phyloP scores from a whole-genome alignment of 2,113 vertebrate genomes.

The Anguilla rostrata region DNA sequence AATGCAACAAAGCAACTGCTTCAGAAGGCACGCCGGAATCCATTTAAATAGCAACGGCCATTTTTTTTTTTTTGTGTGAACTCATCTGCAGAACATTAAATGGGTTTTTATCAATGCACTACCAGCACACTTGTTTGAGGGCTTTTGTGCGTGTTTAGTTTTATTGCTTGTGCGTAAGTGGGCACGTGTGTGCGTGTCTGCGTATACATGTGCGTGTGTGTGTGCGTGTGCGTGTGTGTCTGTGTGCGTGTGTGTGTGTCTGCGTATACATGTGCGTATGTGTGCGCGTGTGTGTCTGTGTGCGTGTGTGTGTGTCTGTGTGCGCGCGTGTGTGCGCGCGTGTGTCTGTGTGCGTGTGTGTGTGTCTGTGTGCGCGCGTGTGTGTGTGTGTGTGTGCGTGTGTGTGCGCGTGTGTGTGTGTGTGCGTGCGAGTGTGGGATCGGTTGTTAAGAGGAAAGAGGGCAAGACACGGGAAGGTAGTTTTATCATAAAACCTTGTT shows the following conservation, averaged over 20 bases:
- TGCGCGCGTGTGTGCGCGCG: no score
- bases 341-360: background rate
- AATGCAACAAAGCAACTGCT: background rate
- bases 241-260: no score
- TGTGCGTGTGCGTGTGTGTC: background rate
- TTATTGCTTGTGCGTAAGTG: no score
- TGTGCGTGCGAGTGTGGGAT: no score
- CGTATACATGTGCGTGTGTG: background rate
- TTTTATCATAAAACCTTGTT: background rate
- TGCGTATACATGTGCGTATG: no score
- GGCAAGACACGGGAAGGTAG: background rate
- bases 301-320: no score
- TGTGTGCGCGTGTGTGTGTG: background rate
- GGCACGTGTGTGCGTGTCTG: no score
- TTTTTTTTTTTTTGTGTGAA: background rate
- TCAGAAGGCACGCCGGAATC: background rate
- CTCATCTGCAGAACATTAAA: background rate
- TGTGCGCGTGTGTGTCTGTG: background rate
- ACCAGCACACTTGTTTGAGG: background rate
- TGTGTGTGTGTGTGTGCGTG: background rate
- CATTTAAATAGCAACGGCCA: background rate
- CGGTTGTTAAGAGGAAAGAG: background rate
- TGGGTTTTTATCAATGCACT: background rate
- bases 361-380: background rate
- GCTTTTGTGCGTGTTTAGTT: background rate